Percentiles rank a stretch among this genome's conserved stretches.
Conservation (phyloP, 2,888 invertebrate species). For the Sminthurinus aureus region DNA sequence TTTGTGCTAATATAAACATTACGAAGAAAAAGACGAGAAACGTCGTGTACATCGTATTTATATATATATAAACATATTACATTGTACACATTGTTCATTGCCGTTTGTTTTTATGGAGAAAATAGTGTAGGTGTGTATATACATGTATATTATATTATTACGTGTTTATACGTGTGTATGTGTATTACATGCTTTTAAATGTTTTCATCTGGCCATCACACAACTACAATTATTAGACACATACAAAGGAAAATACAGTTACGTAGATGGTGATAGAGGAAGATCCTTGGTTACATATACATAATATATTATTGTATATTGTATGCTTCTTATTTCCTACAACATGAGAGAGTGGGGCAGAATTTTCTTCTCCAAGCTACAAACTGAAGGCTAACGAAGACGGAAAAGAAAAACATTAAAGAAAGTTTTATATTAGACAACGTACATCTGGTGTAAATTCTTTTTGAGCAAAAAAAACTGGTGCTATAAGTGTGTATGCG, state of each 20-base stretch:
- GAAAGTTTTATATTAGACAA: not conserved
- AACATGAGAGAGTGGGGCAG: not conserved
- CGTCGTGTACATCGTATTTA: not conserved
- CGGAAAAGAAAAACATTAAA: not conserved
- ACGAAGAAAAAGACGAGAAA: too few relatives aligned
- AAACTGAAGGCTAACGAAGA: not conserved
- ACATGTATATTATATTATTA: not conserved
- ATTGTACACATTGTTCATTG: not conserved
- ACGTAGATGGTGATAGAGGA: not conserved
- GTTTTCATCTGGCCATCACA: slow-evolving; percentile 31
- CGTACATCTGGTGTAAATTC: slow-evolving; percentile 26
- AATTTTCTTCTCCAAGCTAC: not conserved
- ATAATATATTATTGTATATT: not conserved
- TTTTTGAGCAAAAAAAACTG: slow-evolving; percentile 17
- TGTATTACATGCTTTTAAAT: slow-evolving; percentile 16
- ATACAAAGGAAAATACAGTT: not conserved
- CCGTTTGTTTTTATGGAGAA: slow-evolving; percentile 1
- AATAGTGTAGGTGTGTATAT: slow-evolving; percentile 3
- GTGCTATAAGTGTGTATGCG: too few relatives aligned
- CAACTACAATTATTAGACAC: not conserved
- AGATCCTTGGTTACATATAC: not conserved
- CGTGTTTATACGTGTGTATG: not conserved
- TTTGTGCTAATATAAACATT: not conserved
- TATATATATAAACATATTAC: too few relatives aligned
- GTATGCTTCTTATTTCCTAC: not conserved